Evolutionary conservation across 2,113 vertebrate species (phyloP), one percentile per base, ranked within the genome.

Genomic region (Trochalopteron elliotii): DNA sequence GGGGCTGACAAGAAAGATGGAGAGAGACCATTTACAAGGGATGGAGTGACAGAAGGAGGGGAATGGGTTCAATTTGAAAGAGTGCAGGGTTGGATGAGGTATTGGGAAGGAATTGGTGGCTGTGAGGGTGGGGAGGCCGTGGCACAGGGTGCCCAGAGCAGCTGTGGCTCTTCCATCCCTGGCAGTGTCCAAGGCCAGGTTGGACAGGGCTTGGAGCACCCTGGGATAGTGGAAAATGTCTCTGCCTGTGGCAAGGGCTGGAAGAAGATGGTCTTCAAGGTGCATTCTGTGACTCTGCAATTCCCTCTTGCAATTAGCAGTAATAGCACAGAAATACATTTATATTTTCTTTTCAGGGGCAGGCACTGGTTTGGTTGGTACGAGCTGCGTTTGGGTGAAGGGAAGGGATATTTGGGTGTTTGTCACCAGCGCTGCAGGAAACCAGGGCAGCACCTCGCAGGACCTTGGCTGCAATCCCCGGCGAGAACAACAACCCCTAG

Each of bases 21-120:
- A 42, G 33, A 50, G 20, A n/a, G 28, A 53, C 2, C 1, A 6
- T 15, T 52, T n/a, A 20, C 12, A 21, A 21, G 15, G 24, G 23
- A 11, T n/a, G 52, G 19, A 59, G 52, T 8, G 60, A 30, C 10
- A 39, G 37, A 19, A 19, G 10, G 28, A 21, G 53, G 39, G 15
- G 5, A 59, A 39, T 11, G 20, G 25, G 13, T 25, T 39, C 16
- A 30, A 15, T 30, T 0, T 17, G 23, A 52, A 39, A 25, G 19
- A n/a, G 13, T 11, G 8, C 16, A 31, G 33, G 24, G 6, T 0
- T 7, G 1, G 33, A 18, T 24, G n/a, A 1, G 37, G 1, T 45
- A 1, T 39, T 25, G 55, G 39, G 16, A 7, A 68, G 55, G 21
- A 53, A 47, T 40, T 82, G 0, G 5, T 28, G 18, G 0, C 12